Base-by-base conservation (phyloP, 2,888 invertebrate species). In the Liodrosophila aerea region DNA sequence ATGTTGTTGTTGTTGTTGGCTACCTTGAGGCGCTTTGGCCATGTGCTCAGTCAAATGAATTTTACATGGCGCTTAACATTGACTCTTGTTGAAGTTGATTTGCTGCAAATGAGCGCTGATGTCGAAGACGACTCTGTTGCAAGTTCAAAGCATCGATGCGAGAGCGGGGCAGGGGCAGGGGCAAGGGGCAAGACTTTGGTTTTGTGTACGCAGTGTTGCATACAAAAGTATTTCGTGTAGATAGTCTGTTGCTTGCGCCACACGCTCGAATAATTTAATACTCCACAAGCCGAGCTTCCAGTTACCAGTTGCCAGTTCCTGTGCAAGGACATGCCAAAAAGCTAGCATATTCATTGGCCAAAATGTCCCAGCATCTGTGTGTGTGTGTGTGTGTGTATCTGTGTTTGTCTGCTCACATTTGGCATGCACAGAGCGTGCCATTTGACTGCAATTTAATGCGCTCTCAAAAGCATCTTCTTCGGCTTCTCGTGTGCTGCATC, bases 371-470 rank as follows among this genome's bases (percentile, higher is more conserved):
- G 7, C 54, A 13, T 30, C 15, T 41, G 15, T 41, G 39, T 40
- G 16, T 47, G 29, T 41, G 37, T 47, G 29, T 57, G 12, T 37
- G 16, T 59, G 51, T 33, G 39, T 36, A 7, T 50, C 40, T 51
- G 37, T 50, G 43, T 36, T 15, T 34, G 18, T 58, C 49, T 62
- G 61, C 45, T 43, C 49, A 67, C 76, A 85, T 86, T 86, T 85
- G 66, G 65, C 59, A 83, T 83, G 85, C 83, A 85, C 69, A 74
- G 66, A 85, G 66, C 76, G 85, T 84, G 68, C 78, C 83, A 68
- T 86, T 83, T 85, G 83, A 86, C 85, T 83, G 86, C 83, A 83
- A 85, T 83, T 83, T 86, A 86, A 82, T 78, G 80, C 82, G 64
- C 72, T 72, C 69, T 64, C 70, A 54, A 68, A 63, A 68, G 63